Percentiles rank a stretch among this genome's conserved stretches.
Conservation (phyloP, 2,888 invertebrate species). For the Dysmachus trigonus region DNA sequence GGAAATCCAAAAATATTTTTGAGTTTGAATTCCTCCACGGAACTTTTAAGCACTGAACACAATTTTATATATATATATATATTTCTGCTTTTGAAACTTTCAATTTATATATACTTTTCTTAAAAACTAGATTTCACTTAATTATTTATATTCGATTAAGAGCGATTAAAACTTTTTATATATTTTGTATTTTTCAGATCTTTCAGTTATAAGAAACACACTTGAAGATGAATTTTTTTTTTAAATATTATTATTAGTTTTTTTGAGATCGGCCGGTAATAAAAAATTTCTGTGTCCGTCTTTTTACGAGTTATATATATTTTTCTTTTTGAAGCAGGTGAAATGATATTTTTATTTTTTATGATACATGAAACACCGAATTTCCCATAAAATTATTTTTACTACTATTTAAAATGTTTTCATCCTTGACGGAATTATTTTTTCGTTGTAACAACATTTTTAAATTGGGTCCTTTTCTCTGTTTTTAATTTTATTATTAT, state of each 20-base stretch:
- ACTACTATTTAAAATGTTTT: background rate
- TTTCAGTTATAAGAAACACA: background rate
- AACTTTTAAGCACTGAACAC: background rate
- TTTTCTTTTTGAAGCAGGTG: background rate
- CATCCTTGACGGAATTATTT: background rate
- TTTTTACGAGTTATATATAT: background rate
- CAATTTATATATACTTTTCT: background rate
- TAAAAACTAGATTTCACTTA: background rate
- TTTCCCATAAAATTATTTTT: background rate
- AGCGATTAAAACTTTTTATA: background rate
- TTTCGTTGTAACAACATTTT: conserved; percentile 12
- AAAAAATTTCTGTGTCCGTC: background rate
- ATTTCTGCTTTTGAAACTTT: background rate
- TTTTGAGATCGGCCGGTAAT: background rate
- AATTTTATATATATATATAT: background rate
- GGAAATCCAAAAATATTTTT: background rate
- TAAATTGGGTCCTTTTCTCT: background rate
- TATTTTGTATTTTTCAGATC: too few species aligned
- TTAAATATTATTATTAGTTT: too few species aligned
- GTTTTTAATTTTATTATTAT: too few species aligned
- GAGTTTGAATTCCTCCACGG: background rate
- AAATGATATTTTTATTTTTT: background rate
- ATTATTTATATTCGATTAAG: background rate
- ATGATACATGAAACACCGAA: conserved; percentile 4
- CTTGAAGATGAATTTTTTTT: too few species aligned